Evolutionary conservation across 2,888 invertebrate genomes (phyloP), one percentile per base, ranked within the genome.

Genomic region (Xestia rhomboidea): DNA sequence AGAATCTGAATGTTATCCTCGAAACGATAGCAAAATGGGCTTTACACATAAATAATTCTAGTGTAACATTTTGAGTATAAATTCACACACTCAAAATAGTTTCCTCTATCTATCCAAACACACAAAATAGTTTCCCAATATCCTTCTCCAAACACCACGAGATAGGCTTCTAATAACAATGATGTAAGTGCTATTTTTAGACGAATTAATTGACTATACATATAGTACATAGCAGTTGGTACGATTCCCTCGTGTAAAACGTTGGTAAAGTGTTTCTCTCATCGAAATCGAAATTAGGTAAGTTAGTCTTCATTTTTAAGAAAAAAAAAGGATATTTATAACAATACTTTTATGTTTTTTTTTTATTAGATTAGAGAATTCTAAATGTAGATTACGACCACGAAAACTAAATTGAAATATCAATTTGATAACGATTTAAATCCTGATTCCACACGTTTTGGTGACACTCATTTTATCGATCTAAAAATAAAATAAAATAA

Each of bases 111-210:
- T 38, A 51, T 66, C 30, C 44, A n/a, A 51, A 34, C 24, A 44
- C 15, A 8, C 0, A 27, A 64, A 51, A 54, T 30, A 70, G 10
- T 63, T 54, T 41, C 0, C 4, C 41, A 70, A 51, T 60, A 69
- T n/a, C 44, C 18, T 46, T 57, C 46, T 15, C 30, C 34, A 41
- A 54, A 84, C 49, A 72, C 1, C 3, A 68, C n/a, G 24, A 49
- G 46, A 49, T 41, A 24, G 0, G 15, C 7, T 38, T n/a, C 5
- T 38, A 68, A 5, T 62, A 11, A 67, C 27, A 38, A 6, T n/a
- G 15, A 68, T 71, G 57, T 30, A 64, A 3, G n/a, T 30, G 24
- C 30, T 73, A 70, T 83, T 70, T 57, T 49, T 44, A 68, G 62
- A 44, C 15, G 46, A 38, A 68, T 64, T 74, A 63, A 71, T 74